Evolutionary conservation across 2,797 vertebrate genomes (phyloP).

Genomic region (Synaphobranchus kaupii): DNA sequence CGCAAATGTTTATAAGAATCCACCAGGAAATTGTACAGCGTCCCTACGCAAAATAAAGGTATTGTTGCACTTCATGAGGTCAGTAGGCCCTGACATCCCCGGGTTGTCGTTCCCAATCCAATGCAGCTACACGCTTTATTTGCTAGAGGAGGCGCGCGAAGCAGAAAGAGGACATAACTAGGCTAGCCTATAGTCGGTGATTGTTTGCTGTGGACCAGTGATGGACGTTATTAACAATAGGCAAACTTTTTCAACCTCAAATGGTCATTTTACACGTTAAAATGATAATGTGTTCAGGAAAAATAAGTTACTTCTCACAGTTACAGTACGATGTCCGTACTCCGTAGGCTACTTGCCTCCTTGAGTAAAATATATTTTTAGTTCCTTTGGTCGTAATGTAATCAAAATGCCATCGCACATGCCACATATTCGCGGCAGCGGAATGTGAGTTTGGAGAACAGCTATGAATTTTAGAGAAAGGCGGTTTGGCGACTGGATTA

Average conservation of each 20-base stretch:
- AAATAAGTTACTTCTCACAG: not conserved
- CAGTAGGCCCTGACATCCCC: not conserved
- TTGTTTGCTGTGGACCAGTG: not conserved
- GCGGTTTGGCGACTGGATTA: conserved; percentile 31
- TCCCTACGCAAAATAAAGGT: not conserved
- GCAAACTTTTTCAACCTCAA: not conserved
- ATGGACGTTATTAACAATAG: not conserved
- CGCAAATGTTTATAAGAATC: not conserved
- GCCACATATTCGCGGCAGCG: conserved; percentile 28
- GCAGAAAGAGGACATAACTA: not conserved
- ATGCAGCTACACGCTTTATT: not conserved
- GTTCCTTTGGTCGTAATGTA: conserved; percentile 37
- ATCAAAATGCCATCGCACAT: conserved; percentile 7
- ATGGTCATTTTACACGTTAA: not conserved
- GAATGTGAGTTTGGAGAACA: not conserved
- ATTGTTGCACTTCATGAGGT: not conserved
- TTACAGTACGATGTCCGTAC: not conserved
- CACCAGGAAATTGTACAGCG: not conserved
- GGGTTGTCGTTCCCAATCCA: not conserved
- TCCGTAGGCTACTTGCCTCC: not conserved
- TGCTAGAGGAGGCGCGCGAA: not conserved
- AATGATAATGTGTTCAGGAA: too few species aligned
- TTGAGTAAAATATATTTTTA: not conserved
- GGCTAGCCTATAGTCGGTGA: not conserved
- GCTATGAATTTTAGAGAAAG: conserved; percentile 12